Base-by-base conservation (phyloP, 2,113 vertebrate species). In the Gobio gobio region DNA sequence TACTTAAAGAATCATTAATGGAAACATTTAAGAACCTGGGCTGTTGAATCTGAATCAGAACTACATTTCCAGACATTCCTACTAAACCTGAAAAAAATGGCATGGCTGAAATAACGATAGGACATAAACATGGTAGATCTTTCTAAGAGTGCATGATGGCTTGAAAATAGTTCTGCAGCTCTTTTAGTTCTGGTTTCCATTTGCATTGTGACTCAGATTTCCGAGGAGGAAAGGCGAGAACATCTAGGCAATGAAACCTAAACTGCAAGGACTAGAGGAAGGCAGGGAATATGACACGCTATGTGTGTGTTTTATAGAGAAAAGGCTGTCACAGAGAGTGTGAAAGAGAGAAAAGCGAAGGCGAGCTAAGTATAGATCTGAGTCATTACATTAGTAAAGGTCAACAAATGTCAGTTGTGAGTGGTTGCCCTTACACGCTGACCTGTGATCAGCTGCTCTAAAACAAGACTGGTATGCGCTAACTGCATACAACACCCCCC, bases 321-420 rank as follows among this genome's bases (percentile, higher is more conserved):
- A 88, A 78, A 49, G 4, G 10, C 45, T 78, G 78, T 45, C 56
- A 74, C 59, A n/a, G 49, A 78, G 73, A 77, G 72, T 83, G 76
- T 83, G 64, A 76, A 64, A 77, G 85, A 36, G 74, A 59, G 58
- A 87, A 70, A 45, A 72, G 72, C 24, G 54, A 86, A 87, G 12
- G 22, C 56, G 58, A 86, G 54, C 82, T 78, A 78, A 78, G 82
- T 86, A 88, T 86, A 89, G 82, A 89, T 88, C 86, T 83, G 83
- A 86, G 85, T 84, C 83, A 85, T 51, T 68, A 84, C 79, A 73
- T 82, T 82, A 58, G 22, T 73, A 86, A 88, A 88, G 87, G 85
- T 88, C 87, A 70, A 78, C 81, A 85, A 86, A 88, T 86, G 85
- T 86, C 85, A 83, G 86, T 82, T 49, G 80, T 29, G 73, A 73